Percentiles rank a stretch among this genome's conserved stretches.
phyloP scores from a whole-genome alignment of 2,888 invertebrate genomes.

The Selenia dentaria region DNA sequence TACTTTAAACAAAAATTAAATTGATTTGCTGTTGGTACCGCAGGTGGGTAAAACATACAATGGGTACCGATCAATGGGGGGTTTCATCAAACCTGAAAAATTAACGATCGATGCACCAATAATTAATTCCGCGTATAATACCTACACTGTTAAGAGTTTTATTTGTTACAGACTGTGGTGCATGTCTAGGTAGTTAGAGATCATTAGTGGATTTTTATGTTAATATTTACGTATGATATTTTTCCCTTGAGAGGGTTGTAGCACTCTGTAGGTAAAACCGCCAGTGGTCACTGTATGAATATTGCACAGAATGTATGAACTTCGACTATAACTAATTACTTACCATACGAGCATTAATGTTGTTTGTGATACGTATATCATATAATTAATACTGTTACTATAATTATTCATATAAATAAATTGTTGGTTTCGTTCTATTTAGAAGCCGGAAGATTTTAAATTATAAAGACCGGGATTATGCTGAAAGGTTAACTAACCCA shows the following conservation, averaged over 20 bases:
- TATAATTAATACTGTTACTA: constrained; percentile 12
- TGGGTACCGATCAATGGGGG: no score
- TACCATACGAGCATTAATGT: constrained; percentile 24
- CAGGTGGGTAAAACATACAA: no score
- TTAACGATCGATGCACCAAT: no score
- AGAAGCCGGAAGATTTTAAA: constrained; percentile 46
- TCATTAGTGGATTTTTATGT: background rate
- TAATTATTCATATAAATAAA: constrained; percentile 40
- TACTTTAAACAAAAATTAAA: no score
- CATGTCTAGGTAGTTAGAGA: constrained; percentile 37
- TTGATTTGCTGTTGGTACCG: no score
- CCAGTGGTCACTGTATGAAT: constrained; percentile 52
- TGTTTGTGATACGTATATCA: constrained; percentile 2
- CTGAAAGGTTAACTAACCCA: no score
- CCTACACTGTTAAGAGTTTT: no score
- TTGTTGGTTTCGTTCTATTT: constrained; percentile 65
- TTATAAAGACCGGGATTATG: constrained; percentile 54
- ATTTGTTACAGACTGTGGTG: constrained; percentile 10
- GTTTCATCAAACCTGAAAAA: no score
- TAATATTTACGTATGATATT: constrained; percentile 7
- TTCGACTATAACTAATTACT: constrained; percentile 42
- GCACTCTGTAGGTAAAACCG: constrained; percentile 67
- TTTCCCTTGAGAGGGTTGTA: constrained; percentile 52
- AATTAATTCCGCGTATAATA: no score
- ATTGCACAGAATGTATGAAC: constrained; percentile 42